A percentile compares a stretch with the other conserved stretches of the same genome.
Conservation (phyloP, 2,797 vertebrate species). For the Odontamblyopus rebecca region DNA sequence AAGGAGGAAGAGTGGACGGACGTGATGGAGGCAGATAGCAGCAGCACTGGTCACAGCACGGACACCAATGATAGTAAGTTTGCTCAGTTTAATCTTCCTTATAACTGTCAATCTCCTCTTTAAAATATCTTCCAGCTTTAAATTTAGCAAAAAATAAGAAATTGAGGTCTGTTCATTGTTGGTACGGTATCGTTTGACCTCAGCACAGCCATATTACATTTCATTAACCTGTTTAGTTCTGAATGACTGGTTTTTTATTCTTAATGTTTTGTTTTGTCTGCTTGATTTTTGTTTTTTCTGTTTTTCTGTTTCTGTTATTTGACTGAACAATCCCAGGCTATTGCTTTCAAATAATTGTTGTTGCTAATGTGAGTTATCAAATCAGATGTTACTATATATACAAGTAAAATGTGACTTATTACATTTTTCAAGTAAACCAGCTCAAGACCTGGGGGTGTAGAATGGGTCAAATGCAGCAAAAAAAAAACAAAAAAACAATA, state of each 20-base stretch:
- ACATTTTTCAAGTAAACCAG: too few relatives aligned
- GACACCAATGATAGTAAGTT: constrained; percentile 53
- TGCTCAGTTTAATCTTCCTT: background rate
- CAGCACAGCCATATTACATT: background rate
- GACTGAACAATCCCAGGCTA: too few relatives aligned
- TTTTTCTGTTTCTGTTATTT: background rate
- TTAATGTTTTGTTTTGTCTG: too few relatives aligned
- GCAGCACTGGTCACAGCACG: constrained; percentile 3
- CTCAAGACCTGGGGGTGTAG: too few relatives aligned
- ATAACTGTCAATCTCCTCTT: background rate
- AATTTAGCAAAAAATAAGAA: background rate
- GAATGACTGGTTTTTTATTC: too few relatives aligned
- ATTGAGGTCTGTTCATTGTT: background rate
- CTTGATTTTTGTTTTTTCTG: background rate
- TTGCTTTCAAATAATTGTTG: too few relatives aligned
- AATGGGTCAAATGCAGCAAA: background rate
- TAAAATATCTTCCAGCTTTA: background rate
- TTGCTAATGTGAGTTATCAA: too few relatives aligned
- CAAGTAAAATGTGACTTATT: too few relatives aligned
- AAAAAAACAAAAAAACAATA: too few relatives aligned
- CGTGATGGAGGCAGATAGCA: constrained; percentile 54
- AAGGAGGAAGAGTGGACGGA: constrained; percentile 20
- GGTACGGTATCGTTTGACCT: background rate
- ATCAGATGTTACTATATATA: too few relatives aligned
- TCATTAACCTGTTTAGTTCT: background rate